A percentile compares a stretch with the other conserved stretches of the same genome.
Conservation (phyloP, 1,140 invertebrate species). For the Tribolium castaneum region DNA sequence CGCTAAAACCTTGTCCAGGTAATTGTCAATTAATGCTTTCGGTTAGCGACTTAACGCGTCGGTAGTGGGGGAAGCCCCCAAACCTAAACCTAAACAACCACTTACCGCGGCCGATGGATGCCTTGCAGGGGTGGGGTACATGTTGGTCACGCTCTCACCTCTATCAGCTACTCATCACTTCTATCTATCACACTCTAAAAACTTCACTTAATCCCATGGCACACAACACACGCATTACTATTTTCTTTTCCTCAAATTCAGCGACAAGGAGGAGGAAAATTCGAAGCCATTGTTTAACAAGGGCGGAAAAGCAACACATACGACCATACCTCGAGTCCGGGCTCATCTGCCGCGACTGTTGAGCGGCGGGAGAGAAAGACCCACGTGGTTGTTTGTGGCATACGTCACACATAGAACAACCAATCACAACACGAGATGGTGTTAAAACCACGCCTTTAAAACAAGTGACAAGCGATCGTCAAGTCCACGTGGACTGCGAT, state of each 20-base stretch:
- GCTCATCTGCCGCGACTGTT: slow-evolving; percentile 46
- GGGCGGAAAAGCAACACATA: slow-evolving; percentile 21
- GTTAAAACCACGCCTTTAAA: not conserved
- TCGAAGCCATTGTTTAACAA: slow-evolving; percentile 46
- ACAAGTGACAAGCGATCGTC: slow-evolving; percentile 32
- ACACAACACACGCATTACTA: not conserved
- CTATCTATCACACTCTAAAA: not conserved
- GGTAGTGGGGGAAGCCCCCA: slow-evolving; percentile 5
- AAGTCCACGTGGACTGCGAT: slow-evolving; percentile 53
- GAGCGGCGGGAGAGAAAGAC: slow-evolving; percentile 26
- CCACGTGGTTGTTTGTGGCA: slow-evolving; percentile 52
- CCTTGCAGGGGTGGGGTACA: slow-evolving; percentile 72
- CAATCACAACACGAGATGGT: slow-evolving; percentile 21
- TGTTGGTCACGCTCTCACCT: slow-evolving; percentile 60
- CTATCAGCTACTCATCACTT: slow-evolving; percentile 36
- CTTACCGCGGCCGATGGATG: slow-evolving; percentile 72
- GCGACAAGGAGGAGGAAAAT: slow-evolving; percentile 3
- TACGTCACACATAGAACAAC: slow-evolving; percentile 45
- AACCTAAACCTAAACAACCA: slow-evolving; percentile 50
- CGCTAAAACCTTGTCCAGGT: slow-evolving; percentile 4
- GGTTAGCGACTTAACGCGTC: slow-evolving; percentile 30
- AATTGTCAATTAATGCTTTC: slow-evolving; percentile 32
- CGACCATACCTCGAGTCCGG: slow-evolving; percentile 30
- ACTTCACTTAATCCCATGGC: not conserved
- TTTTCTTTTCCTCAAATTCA: not conserved